A percentile compares a stretch with the other conserved stretches of the same genome.
Conservation (phyloP, 2,113 vertebrate species). For the Nycticebus coucang region DNA sequence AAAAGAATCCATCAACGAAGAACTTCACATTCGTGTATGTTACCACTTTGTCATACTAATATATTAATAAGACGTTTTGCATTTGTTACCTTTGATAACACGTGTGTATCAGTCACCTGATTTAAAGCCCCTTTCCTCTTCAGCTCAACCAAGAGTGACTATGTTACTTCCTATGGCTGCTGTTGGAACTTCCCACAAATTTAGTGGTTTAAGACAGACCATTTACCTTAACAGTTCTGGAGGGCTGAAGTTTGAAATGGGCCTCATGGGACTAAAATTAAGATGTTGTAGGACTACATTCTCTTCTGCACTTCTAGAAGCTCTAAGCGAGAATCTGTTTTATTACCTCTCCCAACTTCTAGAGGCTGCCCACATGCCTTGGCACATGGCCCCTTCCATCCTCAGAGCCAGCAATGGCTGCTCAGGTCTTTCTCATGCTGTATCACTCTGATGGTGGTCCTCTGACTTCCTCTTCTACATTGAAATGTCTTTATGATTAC, state of each 20-base stretch:
- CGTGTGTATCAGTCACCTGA: not conserved
- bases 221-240: not conserved
- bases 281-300: accelerated
- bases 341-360: not conserved
- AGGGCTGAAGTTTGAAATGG: not conserved
- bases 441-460: not conserved
- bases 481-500: not conserved
- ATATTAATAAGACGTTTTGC: not conserved
- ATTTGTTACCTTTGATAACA: not conserved
- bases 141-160: no score
- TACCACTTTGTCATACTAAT: not conserved
- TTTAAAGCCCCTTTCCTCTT: not conserved
- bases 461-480: not conserved
- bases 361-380: not conserved
- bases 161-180: not conserved
- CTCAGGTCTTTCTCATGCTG: not conserved
- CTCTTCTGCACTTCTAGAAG: not conserved
- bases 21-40: conserved; percentile 93
- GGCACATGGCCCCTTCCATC: not conserved
- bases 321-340: not conserved
- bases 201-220: not conserved
- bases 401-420: not conserved
- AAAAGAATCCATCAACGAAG: conserved; percentile 94
- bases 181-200: not conserved
- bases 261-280: not conserved